Evolutionary conservation across 1,140 invertebrate genomes (phyloP).

Genomic region (Neuroterus valhalla): DNA sequence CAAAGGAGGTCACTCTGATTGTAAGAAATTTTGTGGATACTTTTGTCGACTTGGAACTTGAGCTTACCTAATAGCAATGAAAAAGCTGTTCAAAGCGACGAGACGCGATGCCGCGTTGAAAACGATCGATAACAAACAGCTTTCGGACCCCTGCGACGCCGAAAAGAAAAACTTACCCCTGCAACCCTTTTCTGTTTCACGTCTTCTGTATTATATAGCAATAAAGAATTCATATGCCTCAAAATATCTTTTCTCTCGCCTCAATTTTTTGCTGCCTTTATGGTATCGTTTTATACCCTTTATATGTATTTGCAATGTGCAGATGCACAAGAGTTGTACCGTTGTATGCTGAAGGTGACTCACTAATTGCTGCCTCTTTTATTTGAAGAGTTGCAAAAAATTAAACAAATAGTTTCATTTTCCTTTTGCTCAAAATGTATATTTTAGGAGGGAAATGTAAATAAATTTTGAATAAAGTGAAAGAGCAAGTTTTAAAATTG

Average conservation of each 20-base stretch:
- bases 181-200: constrained; percentile 39
- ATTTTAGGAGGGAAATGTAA: background rate
- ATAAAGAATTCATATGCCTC: background rate
- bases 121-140: constrained; percentile 57
- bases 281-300: background rate
- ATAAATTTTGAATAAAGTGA: background rate
- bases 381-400: constrained; percentile 1
- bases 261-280: background rate
- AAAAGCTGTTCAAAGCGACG: constrained; percentile 31
- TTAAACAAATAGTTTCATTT: background rate
- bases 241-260: background rate
- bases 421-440: background rate
- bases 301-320: background rate
- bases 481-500: background rate
- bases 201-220: background rate
- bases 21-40: too few relatives aligned
- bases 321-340: background rate
- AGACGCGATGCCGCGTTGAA: constrained; percentile 42
- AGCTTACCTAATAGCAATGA: background rate
- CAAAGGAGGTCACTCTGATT: too few relatives aligned
- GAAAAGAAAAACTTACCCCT: constrained; percentile 44
- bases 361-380: constrained; percentile 23
- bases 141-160: constrained; percentile 47
- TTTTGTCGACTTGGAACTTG: background rate
- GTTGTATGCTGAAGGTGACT: background rate